A percentile compares a stretch with the other conserved stretches of the same genome.
Conservation (phyloP, 1,140 invertebrate species). For the Dinothrombium tinctorium region DNA sequence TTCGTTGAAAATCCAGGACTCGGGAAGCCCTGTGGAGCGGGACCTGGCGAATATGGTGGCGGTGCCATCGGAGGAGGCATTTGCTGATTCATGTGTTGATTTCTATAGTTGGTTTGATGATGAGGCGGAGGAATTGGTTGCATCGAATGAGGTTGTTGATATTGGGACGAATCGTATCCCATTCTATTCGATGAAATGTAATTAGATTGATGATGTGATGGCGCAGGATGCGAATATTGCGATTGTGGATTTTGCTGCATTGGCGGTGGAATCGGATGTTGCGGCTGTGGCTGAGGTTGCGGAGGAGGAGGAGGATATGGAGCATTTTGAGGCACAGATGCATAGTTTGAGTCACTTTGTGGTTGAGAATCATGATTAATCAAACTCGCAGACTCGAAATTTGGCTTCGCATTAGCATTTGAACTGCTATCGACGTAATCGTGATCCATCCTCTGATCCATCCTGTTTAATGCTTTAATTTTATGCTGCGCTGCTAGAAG, state of each 20-base stretch:
- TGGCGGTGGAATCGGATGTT: background rate
- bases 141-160: too few species aligned
- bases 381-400: slow-evolving; percentile 1
- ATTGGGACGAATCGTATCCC: too few species aligned
- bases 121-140: too few species aligned
- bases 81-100: too few species aligned
- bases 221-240: background rate
- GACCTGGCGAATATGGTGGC: too few species aligned
- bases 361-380: background rate
- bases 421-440: background rate
- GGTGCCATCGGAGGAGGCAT: too few species aligned
- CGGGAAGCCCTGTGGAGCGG: too few species aligned
- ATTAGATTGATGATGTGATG: background rate
- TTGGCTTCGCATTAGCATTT: background rate
- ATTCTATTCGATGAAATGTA: too few species aligned
- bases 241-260: background rate
- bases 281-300: background rate
- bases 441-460: background rate
- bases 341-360: background rate
- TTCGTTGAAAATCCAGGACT: too few species aligned
- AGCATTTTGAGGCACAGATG: background rate
- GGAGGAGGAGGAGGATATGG: background rate
- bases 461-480: background rate
- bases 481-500: background rate
- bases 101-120: too few species aligned